Evolutionary conservation across 2,888 invertebrate species (phyloP), one percentile per base, ranked within the genome.

Genomic region (Eledona agricola): DNA sequence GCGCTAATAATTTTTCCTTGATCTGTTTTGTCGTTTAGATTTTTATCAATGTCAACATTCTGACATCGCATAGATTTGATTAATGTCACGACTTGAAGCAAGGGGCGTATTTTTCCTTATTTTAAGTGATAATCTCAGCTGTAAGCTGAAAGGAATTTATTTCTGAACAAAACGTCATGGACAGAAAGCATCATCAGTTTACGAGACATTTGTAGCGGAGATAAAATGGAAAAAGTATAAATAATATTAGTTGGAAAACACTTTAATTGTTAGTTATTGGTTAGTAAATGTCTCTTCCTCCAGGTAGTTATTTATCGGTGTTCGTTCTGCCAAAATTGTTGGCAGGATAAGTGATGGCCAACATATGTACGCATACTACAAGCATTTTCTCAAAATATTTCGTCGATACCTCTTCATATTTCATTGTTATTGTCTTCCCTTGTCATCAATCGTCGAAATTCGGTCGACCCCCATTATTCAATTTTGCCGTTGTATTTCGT

Each of bases 61-160:
- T 20, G 42, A 42, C 42, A 42, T 31, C 42, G 7, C 9, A 31
- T 20, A 15, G 16, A 12, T 26, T 19, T 42, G 42, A 42, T 20
- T 19, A 42, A 42, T 42, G 29, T 12, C 16, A 7, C 28, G 10
- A 26, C 16, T 15, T 10, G 16, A 28, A 19, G 26, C 29, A 4
- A n/a, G 28, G 29, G 40, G 16, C 40, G 31, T 42, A 22, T 42
- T 42, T 29, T 31, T 31, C 42, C 31, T 42, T 42, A 42, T 42
- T 29, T 31, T 42, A 42, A 42, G 29, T 29, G 31, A 42, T 42
- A 31, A 42, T 42, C 31, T 29, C 17, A 19, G 16, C 25, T 10
- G 10, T 22, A 31, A 29, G 31, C 31, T 42, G 22, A 42, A 31
- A 22, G 28, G 29, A 29, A 29, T 31, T 31, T 31, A 31, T 42